Evolutionary conservation across 2,113 vertebrate species (phyloP), one percentile per base, ranked within the genome.

Genomic region (Ranitomeya imitator): DNA sequence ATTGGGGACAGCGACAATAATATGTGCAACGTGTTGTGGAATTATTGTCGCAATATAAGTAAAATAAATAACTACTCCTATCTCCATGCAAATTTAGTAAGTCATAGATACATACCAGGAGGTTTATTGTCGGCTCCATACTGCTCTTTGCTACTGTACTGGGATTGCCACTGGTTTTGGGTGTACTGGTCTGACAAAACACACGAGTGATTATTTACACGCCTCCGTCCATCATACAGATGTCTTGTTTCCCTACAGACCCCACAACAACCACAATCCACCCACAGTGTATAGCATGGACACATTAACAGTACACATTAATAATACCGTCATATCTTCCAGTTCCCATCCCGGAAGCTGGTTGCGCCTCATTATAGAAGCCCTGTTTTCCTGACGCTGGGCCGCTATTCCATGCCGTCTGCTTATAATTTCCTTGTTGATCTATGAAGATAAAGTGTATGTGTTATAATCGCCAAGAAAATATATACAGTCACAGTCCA

Each of bases 311-410:
- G 18, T 45, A 15, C 69, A 73, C 6, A 6, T 73, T 1, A 16
- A 65, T 65, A 65, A n/a, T 73, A 74, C 71, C 71, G n/a, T 19
- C 71, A 19, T 74, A 74, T 74, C 71, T 18, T 45, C n/a, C 65
- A 4, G n/a, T 23, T 69, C 31, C 71, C 15, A 13, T 45, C 31
- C 71, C 31, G 12, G 31, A 18, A 45, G 31, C 7, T 2, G 69
- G 7, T 37, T 2, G 26, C 0, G 26, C 9, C 12, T 31, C 69
- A 16, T 14, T 73, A 7, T 73, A 45, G 31, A 19, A 19, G 4
- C 71, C 37, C 19, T 74, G 71, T 13, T 5, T n/a, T 51, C 71
- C 71, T 8, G 71, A 16, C 7, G 45, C 6, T 3, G 14, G 7
- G 45, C 71, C 71, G 14, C 71, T 74, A 45, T 6, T 51, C 71